phyloP scores from a whole-genome alignment of 1,140 invertebrate species.

The Temnothorax nylanderi region DNA sequence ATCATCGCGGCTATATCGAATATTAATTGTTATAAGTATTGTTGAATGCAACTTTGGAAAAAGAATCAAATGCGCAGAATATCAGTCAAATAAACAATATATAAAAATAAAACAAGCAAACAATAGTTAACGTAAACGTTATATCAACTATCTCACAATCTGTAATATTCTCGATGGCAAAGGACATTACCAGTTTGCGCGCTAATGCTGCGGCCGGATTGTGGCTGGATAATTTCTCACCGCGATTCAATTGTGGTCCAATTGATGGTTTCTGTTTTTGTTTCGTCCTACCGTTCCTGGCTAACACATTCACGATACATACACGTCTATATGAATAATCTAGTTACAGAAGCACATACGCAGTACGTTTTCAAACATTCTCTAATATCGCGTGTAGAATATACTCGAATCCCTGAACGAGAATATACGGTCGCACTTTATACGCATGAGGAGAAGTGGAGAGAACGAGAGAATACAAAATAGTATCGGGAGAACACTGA shows the following conservation, averaged over 20 bases:
- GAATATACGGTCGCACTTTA: background rate
- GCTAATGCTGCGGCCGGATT: background rate
- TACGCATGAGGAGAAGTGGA: background rate
- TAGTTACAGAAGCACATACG: background rate
- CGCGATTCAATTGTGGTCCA: slow-evolving; percentile 30
- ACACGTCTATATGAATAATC: background rate
- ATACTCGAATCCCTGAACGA: background rate
- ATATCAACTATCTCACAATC: background rate
- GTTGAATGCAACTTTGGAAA: background rate
- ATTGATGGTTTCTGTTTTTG: slow-evolving; percentile 21
- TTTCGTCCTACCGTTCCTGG: background rate
- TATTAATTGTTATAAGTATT: background rate
- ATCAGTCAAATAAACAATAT: background rate
- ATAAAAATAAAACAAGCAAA: background rate
- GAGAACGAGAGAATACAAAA: background rate
- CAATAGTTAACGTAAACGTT: background rate
- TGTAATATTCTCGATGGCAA: background rate
- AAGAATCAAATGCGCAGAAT: background rate
- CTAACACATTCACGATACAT: background rate
- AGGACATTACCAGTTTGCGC: background rate
- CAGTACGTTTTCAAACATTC: background rate
- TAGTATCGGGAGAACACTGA: background rate
- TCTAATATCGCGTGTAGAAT: background rate
- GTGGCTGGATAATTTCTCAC: slow-evolving; percentile 37
- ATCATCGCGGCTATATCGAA: background rate